Conservation (phyloP, 2,797 vertebrate species). For the Pristis pectinata region DNA sequence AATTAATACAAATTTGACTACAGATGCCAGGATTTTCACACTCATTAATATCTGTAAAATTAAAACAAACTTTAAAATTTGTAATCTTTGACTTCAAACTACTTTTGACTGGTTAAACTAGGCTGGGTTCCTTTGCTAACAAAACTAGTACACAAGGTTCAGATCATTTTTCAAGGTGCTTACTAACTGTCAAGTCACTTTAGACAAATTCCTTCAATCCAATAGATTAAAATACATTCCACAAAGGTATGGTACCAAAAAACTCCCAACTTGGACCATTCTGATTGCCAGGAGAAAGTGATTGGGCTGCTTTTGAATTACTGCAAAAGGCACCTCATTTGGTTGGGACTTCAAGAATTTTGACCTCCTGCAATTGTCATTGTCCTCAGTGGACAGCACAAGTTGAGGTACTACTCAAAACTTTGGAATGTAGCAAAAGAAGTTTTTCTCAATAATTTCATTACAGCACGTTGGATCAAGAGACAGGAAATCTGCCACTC, state of each 20-base stretch:
- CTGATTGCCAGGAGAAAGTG: background rate
- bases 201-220: background rate
- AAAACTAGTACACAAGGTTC: too few species aligned
- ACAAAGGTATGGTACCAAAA: too few species aligned
- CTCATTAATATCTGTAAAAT: conserved; percentile 56
- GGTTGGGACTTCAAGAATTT: too few species aligned
- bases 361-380: background rate
- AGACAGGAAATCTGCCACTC: background rate
- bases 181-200: background rate
- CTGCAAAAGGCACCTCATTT: background rate
- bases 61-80: background rate
- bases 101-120: too few species aligned
- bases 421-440: too few species aligned
- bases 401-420: background rate
- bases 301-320: background rate
- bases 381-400: background rate
- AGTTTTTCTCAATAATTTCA: too few species aligned
- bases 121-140: background rate
- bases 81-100: background rate
- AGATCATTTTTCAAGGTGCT: background rate
- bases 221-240: background rate
- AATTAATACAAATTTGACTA: conserved; percentile 64
- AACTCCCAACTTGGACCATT: background rate
- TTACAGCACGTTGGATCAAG: background rate
- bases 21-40: conserved; percentile 64